Conservation (phyloP, 2,797 vertebrate species). For the Hephaestus fuliginosus region DNA sequence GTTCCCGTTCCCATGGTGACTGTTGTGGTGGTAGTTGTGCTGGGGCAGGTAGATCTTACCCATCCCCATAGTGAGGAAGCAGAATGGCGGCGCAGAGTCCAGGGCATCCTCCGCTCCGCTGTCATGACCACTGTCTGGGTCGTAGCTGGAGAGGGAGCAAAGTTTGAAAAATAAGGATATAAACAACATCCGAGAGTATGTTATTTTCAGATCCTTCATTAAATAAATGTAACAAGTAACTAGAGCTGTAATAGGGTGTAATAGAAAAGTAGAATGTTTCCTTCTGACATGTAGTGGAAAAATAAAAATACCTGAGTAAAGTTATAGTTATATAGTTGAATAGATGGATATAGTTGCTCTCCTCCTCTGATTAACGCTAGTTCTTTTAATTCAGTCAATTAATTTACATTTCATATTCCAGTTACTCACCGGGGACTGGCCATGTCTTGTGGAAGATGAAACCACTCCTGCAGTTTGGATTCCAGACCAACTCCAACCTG, state of each 20-base stretch:
- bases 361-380: no score
- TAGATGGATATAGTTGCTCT: not conserved
- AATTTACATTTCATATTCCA: not conserved
- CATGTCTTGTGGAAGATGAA: constrained; percentile 95
- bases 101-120: constrained; percentile 93
- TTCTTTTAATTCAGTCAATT: not conserved
- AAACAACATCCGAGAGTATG: not conserved
- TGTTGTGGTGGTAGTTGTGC: constrained; percentile 74
- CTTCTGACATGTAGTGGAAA: not conserved
- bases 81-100: constrained; percentile 92
- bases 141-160: constrained; percentile 85
- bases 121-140: constrained; percentile 97
- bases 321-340: no score
- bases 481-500: constrained; percentile 96
- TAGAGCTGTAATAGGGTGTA: not conserved
- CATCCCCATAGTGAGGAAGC: constrained; percentile 98
- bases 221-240: not conserved
- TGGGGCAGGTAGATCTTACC: constrained; percentile 94
- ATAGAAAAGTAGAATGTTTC: not conserved
- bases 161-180: not conserved
- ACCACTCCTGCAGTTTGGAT: constrained; percentile 96
- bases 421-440: constrained; percentile 93
- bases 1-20: constrained; percentile 66
- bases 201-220: not conserved
- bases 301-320: not conserved